phyloP scores from a whole-genome alignment of 2,888 invertebrate genomes.

The Oscheius sp. region DNA sequence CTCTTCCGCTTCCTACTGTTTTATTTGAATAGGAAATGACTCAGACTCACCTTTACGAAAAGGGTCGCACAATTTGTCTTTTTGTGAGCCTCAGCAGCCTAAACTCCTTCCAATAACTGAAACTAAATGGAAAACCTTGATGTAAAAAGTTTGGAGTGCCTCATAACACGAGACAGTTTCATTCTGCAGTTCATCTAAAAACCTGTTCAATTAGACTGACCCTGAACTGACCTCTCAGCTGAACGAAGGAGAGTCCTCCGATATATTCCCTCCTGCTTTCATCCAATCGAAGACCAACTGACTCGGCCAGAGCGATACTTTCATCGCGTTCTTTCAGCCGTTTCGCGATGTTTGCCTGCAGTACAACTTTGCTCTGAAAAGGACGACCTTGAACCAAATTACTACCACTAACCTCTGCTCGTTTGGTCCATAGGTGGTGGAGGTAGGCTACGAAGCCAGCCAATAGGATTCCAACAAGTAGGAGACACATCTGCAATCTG shows the following conservation, averaged over 20 bases:
- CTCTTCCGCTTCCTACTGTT: constrained; percentile 56
- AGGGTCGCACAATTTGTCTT: constrained; percentile 64
- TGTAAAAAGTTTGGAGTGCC: constrained; percentile 57
- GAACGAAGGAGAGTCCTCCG: constrained; percentile 42
- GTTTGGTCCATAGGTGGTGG: constrained; percentile 27
- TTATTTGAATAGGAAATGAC: not conserved
- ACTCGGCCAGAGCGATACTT: constrained; percentile 48
- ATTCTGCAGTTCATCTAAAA: constrained; percentile 56
- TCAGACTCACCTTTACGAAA: constrained; percentile 54
- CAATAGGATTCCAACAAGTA: constrained; percentile 11
- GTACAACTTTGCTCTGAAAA: constrained; percentile 30
- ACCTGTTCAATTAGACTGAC: not conserved
- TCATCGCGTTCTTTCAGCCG: constrained; percentile 51
- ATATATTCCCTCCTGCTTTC: constrained; percentile 46
- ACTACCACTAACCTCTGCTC: constrained; percentile 10
- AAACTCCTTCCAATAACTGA: no score
- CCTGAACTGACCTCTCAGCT: constrained; percentile 47
- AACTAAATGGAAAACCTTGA: constrained; percentile 21
- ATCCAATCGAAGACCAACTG: constrained; percentile 42
- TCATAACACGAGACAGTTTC: constrained; percentile 54
- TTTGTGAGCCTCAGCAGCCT: constrained; percentile 57
- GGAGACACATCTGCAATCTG: constrained; percentile 27
- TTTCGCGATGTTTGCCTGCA: constrained; percentile 46
- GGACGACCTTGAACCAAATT: not conserved
- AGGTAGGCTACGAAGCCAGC: constrained; percentile 11